phyloP scores from a whole-genome alignment of 2,888 invertebrate genomes.

The Ornithoptera priamus region DNA sequence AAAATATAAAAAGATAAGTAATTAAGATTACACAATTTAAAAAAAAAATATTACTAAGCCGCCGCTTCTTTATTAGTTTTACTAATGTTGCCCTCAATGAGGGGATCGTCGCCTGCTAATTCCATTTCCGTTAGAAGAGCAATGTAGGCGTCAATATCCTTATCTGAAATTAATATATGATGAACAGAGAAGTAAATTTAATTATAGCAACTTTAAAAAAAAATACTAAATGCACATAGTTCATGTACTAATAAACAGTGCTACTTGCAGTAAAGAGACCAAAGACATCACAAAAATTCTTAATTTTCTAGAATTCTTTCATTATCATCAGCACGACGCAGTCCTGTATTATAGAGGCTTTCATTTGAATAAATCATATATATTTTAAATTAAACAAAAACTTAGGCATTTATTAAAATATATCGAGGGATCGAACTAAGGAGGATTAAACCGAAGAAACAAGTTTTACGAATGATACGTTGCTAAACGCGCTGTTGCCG shows the following conservation, averaged over 20 bases:
- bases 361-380: no score
- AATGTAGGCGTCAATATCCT: conserved; percentile 61
- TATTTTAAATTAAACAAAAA: no score
- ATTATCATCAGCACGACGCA: no score
- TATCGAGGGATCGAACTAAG: no score
- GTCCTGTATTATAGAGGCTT: no score
- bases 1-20: background rate
- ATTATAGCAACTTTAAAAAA: background rate
- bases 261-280: no score
- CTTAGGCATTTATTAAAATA: no score
- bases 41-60: conserved; percentile 47
- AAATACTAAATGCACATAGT: background rate
- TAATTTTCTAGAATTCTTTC: no score
- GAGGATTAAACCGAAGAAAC: no score
- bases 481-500: no score
- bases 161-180: conserved; percentile 44
- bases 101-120: conserved; percentile 47
- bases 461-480: no score
- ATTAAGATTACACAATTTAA: background rate
- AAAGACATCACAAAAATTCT: no score
- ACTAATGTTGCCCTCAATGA: conserved; percentile 56
- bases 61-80: conserved; percentile 61
- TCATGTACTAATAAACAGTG: background rate
- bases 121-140: conserved; percentile 63
- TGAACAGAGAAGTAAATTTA: background rate